Base-by-base conservation (phyloP, 1,140 invertebrate species). In the Holcopasites calliopsidis region DNA sequence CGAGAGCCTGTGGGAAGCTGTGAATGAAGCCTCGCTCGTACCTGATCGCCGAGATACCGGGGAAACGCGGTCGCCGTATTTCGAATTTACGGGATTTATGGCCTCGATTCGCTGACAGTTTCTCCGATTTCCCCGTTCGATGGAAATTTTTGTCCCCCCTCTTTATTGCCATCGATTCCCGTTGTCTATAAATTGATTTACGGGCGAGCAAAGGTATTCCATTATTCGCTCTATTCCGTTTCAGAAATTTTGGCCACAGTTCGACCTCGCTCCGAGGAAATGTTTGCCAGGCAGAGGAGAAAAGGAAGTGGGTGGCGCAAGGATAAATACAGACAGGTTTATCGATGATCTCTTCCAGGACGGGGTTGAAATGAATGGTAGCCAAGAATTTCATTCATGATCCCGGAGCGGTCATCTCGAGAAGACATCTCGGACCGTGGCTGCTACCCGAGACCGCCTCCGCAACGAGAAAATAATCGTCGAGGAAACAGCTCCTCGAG, bases 361-460 rank as follows among this genome's bases (percentile, higher is more conserved):
- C 55, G 52, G 68, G 49, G 3, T 26, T 31, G 49, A 44, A 49
- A 76, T 83, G 82, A 82, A 83, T 83, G 77, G 68, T 23, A n/a
- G 69, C 69, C 28, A 82, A 80, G 82, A 80, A 83, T 86, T 89
- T 89, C 90, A 89, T 91, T 90, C 87, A 89, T 77, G 77, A 69
- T 76, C 66, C 50, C 38, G 57, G 40, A 28, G 28, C 49, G 74
- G 72, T 65, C 85, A 87, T 89, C 86, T 90, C 77, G 58, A 80
- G 69, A 84, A 77, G 84, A 87, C 82, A 88, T 89, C 86, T 85
- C 60, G 44, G 68, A 58, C 50, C 64, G 21, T 38, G n/a, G n/a
- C n/a, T n/a, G 62, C 54, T 52, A 57, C 38, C 64, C 66, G 70
- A 73, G 61, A 65, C 69, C 57, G 55, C 35, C 77, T 4, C n/a